A percentile compares a stretch with the other conserved stretches of the same genome.
phyloP scores from a whole-genome alignment of 2,797 vertebrate genomes.

The Cyclopterus lumpus region DNA sequence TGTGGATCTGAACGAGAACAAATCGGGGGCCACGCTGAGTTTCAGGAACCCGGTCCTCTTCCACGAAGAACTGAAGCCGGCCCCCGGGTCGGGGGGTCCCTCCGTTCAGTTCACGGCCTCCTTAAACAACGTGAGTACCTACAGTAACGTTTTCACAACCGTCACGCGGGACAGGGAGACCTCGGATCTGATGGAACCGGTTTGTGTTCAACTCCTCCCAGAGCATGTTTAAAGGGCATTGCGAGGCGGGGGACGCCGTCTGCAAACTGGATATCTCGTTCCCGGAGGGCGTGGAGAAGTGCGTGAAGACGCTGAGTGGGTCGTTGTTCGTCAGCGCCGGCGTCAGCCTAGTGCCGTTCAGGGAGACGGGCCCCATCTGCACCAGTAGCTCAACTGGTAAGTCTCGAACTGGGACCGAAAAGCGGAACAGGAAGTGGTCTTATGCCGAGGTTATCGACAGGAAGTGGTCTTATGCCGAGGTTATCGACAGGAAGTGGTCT shows the following conservation, averaged over 20 bases:
- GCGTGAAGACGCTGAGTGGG: conserved; percentile 46
- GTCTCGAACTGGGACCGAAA: conserved; percentile 9
- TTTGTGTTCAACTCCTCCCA: too few species aligned
- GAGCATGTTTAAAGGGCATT: accelerated
- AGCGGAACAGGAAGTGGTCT: too few species aligned
- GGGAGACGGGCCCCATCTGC: accelerated
- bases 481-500: too few species aligned
- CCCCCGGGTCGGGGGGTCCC: accelerated
- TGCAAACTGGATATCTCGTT: accelerated
- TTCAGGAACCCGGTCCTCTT: conserved; percentile 69
- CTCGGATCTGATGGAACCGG: background rate
- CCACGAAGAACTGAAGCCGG: conserved; percentile 39
- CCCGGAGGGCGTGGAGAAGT: background rate
- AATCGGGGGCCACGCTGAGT: accelerated
- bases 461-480: too few species aligned
- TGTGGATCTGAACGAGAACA: background rate
- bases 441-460: too few species aligned
- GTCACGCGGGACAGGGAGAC: too few species aligned
- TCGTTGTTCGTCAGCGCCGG: accelerated
- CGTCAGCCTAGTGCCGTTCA: accelerated
- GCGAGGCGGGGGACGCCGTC: accelerated
- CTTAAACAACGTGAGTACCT: background rate
- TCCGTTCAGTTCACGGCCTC: accelerated
- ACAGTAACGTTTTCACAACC: background rate
- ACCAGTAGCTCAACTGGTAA: accelerated